Percentiles rank a stretch among this genome's conserved stretches.
phyloP scores from a whole-genome alignment of 2,113 vertebrate genomes.

The Oryzias javanicus region DNA sequence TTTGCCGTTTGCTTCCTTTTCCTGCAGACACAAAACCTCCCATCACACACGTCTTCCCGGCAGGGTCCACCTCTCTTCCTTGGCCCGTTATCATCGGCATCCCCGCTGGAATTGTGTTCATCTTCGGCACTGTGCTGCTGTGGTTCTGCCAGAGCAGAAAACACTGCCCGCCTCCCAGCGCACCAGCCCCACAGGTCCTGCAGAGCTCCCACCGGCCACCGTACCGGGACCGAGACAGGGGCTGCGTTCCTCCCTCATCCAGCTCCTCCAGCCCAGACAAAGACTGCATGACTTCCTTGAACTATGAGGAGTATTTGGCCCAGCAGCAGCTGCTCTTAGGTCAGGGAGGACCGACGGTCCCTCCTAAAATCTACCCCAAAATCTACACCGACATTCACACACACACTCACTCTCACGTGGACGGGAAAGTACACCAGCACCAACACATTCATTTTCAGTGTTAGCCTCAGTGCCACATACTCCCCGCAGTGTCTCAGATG shows the following conservation, averaged over 20 bases:
- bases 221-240: slow-evolving; percentile 63
- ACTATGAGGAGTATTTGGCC: slow-evolving; percentile 89
- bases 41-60: slow-evolving; percentile 76
- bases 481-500: slow-evolving; percentile 11
- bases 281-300: slow-evolving; percentile 83
- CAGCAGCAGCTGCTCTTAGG: slow-evolving; percentile 74
- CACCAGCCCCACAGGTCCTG: slow-evolving; percentile 58
- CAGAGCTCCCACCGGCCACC: slow-evolving; percentile 71
- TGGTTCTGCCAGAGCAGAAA: slow-evolving; percentile 97
- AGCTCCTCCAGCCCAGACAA: slow-evolving; percentile 79
- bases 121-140: slow-evolving; percentile 89
- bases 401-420: slow-evolving; percentile 89
- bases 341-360: slow-evolving; percentile 73
- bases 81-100: slow-evolving; percentile 98
- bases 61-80: slow-evolving; percentile 83
- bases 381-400: slow-evolving; percentile 94
- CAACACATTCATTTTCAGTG: slow-evolving; percentile 96
- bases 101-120: slow-evolving; percentile 91
- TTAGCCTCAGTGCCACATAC: slow-evolving; percentile 68
- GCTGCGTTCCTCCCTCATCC: slow-evolving; percentile 35
- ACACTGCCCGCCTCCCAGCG: slow-evolving; percentile 78
- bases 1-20: not conserved
- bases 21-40: slow-evolving; percentile 88
- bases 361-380: slow-evolving; percentile 92
- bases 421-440: slow-evolving; percentile 93